Evolutionary conservation across 2,113 vertebrate genomes (phyloP), one percentile per base, ranked within the genome.

Genomic region (Festucalex cinctus): DNA sequence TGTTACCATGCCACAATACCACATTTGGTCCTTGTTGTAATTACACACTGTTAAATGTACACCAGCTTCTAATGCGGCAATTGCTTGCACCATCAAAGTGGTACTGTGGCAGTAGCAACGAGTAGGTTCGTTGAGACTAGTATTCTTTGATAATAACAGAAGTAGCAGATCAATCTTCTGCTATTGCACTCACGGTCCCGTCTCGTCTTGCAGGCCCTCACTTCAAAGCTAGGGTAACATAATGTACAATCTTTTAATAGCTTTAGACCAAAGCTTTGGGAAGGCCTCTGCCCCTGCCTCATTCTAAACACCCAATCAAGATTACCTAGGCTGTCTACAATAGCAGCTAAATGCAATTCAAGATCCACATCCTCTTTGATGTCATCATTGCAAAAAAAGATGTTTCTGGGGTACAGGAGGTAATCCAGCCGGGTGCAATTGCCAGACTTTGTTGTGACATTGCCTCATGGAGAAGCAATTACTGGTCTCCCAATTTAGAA

Each of bases 221-320:
- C 97, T 98, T 99, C 97, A 99, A 99, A 99, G 96, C 93, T 86
- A 93, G 76, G 85, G 94, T 94, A 94, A 96, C 95, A 99, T 96
- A 98, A 99, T 98, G 96, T 97, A 97, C 96, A 96, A 95, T 98
- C 96, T 98, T 97, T 98, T 98, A 99, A 99, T 98, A 97, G 97
- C 95, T 95, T 95, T 95, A 95, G 97, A 96, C 93, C 94, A 93
- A 93, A 93, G 95, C 95, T 96, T 93, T 93, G 90, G 93, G 94
- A 81, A 87, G 90, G 93, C 94, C 91, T 93, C 83, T 91, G 91
- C 90, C 93, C 94, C 95, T 94, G 88, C 91, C 94, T 96, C 94
- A 89, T 95, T 95, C 95, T 98, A 98, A 98, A 98, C 96, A 98
- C 95, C 96, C 98, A 89, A 96, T 96, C 97, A 95, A 94, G 96